Base-by-base conservation (phyloP, 2,113 vertebrate species). In the Balaeniceps rex region DNA sequence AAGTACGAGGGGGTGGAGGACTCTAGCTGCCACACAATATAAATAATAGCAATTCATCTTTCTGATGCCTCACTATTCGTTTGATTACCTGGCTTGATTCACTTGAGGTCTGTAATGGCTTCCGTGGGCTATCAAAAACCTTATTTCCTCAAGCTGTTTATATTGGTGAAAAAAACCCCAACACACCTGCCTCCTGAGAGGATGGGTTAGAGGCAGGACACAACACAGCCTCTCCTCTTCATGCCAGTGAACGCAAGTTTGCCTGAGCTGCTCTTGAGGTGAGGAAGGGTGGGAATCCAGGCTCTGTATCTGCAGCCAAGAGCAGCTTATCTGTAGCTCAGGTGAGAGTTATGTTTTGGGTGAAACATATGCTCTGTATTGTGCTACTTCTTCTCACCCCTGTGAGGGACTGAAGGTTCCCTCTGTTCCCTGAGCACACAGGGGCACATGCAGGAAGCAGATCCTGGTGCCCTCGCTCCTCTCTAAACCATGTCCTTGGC, bases 21-120 rank as follows among this genome's bases (percentile, higher is more conserved):
- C 77, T 91, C 47, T 28, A 90, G 60, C 28, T 84, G 65, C 64
- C 57, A 95, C 65, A 91, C 31, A 87, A 69, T 46, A 71, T 60
- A 93, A 94, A 52, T 79, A 81, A 75, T 7, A 82, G 65, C 6
- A 16, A 93, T 84, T 94, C 26, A 82, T 84, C 85, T 61, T 96
- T 81, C 81, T 89, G 83, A 87, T 91, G 81, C 61, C 22, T 93
- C 55, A 36, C 69, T 92, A 54, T 85, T 84, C 89, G 49, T 72
- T 92, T 92, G 80, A 94, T 87, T 85, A 94, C 77, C 77, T 84
- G 83, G 47, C 88, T 94, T 88, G 88, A 97, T 87, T 92, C 86
- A 88, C 61, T 55, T 25, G 1, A 94, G 57, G 47, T 79, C 77
- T 79, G 36, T 79, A 93, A 94, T 19, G 68, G 55, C 38, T 94